A percentile compares a stretch with the other conserved stretches of the same genome.
phyloP scores from a whole-genome alignment of 1,140 invertebrate genomes.

The Lepidurus packardi region DNA sequence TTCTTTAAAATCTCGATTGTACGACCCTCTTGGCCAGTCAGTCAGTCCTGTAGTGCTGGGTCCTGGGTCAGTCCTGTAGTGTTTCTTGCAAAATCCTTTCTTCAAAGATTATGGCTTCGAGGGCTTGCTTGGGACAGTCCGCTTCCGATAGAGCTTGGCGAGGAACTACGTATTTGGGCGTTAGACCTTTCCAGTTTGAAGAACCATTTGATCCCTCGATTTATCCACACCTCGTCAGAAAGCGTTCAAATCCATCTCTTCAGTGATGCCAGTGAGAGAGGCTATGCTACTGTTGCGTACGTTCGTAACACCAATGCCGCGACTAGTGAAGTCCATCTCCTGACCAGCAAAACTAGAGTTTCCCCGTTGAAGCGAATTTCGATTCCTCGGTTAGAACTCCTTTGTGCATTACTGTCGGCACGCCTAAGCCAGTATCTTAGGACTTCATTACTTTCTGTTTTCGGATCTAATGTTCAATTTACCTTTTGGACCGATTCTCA shows the following conservation, averaged over 20 bases:
- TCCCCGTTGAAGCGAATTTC: neutral
- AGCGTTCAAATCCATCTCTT: neutral
- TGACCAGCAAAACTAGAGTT: neutral
- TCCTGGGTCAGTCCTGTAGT: neutral
- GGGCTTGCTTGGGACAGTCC: neutral
- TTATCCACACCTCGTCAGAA: neutral
- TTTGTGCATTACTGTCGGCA: neutral
- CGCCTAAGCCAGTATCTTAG: neutral
- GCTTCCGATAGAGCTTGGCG: neutral
- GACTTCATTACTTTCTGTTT: neutral
- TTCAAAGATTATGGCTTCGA: neutral
- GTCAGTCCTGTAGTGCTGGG: too few relatives aligned
- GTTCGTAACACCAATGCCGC: neutral
- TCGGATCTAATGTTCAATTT: neutral
- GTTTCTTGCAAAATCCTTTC: neutral
- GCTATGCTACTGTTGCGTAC: neutral
- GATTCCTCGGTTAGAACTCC: neutral
- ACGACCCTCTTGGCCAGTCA: slow-evolving; percentile 4
- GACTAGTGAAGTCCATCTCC: neutral
- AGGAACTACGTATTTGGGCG: neutral
- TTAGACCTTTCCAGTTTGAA: neutral
- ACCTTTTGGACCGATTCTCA: neutral
- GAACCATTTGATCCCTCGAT: neutral
- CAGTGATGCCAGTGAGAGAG: neutral
- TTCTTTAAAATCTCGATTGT: neutral